These are phyloP conservation scores for Anser cygnoides DNA, from an alignment of 2,113 vertebrate species.

Conservation along the genomic window DNA sequence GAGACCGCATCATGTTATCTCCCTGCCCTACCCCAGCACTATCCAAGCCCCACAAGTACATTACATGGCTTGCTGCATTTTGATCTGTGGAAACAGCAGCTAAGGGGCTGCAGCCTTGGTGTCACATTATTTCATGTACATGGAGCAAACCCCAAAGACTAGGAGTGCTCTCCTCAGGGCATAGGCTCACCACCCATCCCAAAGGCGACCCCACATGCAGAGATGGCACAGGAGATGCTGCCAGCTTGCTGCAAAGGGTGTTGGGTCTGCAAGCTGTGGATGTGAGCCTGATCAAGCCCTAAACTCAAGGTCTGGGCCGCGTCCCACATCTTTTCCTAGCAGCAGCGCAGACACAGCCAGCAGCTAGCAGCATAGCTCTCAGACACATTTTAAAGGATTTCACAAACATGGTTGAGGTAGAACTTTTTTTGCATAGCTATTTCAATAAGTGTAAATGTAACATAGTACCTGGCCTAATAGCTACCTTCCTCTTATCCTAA, in stretches of 20 bases:
- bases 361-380: neutral
- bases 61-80: neutral
- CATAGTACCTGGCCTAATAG: neutral
- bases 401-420: neutral
- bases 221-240: neutral
- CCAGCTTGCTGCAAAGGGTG: neutral
- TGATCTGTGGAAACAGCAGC: neutral
- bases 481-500: neutral
- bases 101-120: neutral
- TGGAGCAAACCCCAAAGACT: neutral
- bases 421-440: neutral
- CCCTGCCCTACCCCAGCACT: neutral
- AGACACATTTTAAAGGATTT: neutral
- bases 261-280: fast-evolving
- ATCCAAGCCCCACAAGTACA: neutral
- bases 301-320: fast-evolving
- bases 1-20: fast-evolving
- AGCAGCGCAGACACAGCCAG: neutral
- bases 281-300: fast-evolving
- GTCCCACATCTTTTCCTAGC: neutral
- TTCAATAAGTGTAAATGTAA: neutral
- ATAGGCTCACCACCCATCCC: neutral
- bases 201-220: neutral
- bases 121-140: fast-evolving
- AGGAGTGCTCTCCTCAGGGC: neutral